Evolutionary conservation across 2,797 vertebrate genomes (phyloP), one percentile per base, ranked within the genome.

Genomic region (Buceros bicornis): DNA sequence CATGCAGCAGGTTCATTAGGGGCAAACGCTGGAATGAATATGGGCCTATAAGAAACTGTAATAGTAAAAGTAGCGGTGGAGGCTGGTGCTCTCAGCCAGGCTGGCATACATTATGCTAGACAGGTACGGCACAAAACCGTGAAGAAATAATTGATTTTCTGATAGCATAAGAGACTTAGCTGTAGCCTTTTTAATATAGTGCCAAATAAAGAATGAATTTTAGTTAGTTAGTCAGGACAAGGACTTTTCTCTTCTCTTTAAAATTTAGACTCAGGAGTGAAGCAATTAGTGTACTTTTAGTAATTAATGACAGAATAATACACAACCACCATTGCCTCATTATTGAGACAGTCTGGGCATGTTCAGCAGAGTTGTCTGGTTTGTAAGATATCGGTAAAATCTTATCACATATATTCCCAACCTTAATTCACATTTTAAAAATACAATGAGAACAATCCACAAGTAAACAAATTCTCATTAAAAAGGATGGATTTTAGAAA

Each of bases 1-100:
- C 56, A 90, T 81, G 84, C 89, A 93, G 79, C 58, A 92, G 53
- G 40, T 96, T 97, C 48, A 60, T 89, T 96, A 89, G 95, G 92
- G 94, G 65, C 64, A 96, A 95, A 93, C 73, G 62, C 94, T 86
- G 77, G 78, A 96, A 96, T 90, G 48, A 96, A 87, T 86, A 56
- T 8, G 35, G 47, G 28, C 89, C 45, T 81, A 22, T 29, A 81
- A 88, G 74, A 90, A 91, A 50, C 37, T 25, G 6, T 35, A 62
- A 77, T 62, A 84, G 78, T 58, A 85, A 94, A 82, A 43, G 16
- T 5, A 82, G 65, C 16, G 16, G 37, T 83, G 35, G 29, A 50
- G 35, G 21, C 5, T 50, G 57, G 45, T 28, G 40, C 56, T 90
- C 37, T 76, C 78, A 96, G 28, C 72, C 51, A 94, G 74, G 81